phyloP scores from a whole-genome alignment of 2,888 invertebrate species.

The Diplazon laetatorius region DNA sequence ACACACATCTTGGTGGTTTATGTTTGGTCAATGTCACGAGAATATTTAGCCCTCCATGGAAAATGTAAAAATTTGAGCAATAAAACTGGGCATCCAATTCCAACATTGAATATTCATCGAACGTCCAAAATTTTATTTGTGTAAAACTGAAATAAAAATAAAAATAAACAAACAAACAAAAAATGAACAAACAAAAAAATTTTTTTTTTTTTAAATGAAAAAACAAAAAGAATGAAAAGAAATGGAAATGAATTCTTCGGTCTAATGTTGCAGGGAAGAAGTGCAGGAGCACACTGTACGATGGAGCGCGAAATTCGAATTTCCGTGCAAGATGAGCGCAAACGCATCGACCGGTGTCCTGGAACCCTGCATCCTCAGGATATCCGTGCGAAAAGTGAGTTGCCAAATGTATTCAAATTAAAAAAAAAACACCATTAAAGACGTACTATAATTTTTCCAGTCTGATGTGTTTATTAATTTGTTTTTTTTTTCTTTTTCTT shows the following conservation, averaged over 20 bases:
- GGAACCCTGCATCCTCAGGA: conserved; percentile 95
- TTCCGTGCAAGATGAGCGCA: conserved; percentile 98
- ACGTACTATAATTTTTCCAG: too few species aligned
- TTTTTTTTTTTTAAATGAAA: too few species aligned
- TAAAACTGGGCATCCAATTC: neutral
- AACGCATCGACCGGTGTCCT: conserved; percentile 97
- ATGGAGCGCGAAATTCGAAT: conserved; percentile 96
- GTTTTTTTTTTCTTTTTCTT: too few species aligned
- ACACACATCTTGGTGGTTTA: neutral
- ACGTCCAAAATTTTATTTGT: too few species aligned
- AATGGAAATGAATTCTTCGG: conserved; percentile 15
- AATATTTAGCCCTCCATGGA: neutral
- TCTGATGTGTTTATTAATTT: conserved; percentile 9
- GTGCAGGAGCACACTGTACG: conserved; percentile 96
- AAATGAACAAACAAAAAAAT: too few species aligned
- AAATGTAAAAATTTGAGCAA: conserved; percentile 12
- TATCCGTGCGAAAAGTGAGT: conserved; percentile 95
- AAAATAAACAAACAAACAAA: too few species aligned
- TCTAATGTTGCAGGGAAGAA: conserved; percentile 89
- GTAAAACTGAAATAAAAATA: too few species aligned
- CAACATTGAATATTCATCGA: neutral
- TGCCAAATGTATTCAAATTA: neutral
- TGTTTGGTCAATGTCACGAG: neutral
- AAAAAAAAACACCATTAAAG: neutral
- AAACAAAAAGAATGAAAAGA: too few species aligned